A percentile compares a stretch with the other conserved stretches of the same genome.
phyloP scores from a whole-genome alignment of 37 sponge, comb jelly and placozoan species.

The Amphimedon queenslandica region DNA sequence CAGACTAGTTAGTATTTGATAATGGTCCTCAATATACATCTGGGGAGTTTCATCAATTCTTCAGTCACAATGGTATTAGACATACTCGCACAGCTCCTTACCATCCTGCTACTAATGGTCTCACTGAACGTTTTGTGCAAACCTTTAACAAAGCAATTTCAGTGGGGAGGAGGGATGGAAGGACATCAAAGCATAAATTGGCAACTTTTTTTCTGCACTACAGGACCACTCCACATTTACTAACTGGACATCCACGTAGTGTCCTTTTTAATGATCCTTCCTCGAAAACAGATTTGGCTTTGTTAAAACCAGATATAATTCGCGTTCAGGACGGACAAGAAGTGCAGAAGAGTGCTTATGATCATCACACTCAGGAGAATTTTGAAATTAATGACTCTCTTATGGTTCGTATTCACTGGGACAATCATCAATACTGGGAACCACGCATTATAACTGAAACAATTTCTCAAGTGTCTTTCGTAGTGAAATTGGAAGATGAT shows the following conservation, averaged over 20 bases:
- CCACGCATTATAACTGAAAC: neutral
- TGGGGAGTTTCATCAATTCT: neutral
- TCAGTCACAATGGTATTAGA: neutral
- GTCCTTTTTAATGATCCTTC: neutral
- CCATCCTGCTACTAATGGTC: conserved; percentile 10
- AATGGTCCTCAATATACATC: conserved; percentile 22
- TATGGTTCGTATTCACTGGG: neutral
- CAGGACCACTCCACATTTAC: conserved; percentile 10
- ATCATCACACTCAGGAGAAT: neutral
- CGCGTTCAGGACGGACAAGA: neutral
- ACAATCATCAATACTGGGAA: neutral
- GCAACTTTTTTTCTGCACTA: neutral
- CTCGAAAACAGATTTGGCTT: neutral
- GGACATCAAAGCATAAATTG: neutral
- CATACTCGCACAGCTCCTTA: conserved; percentile 9
- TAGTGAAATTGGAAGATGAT: neutral
- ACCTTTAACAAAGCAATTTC: conserved; percentile 8
- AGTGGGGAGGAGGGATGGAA: neutral
- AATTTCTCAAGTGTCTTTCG: neutral
- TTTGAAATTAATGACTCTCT: neutral
- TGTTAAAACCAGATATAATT: neutral
- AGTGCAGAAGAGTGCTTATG: neutral
- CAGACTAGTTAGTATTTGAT: conserved; percentile 9
- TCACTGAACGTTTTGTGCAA: conserved; percentile 10
- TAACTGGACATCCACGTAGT: neutral